Base-by-base conservation (phyloP, 2,888 invertebrate genomes). In the Carcina quercana region DNA sequence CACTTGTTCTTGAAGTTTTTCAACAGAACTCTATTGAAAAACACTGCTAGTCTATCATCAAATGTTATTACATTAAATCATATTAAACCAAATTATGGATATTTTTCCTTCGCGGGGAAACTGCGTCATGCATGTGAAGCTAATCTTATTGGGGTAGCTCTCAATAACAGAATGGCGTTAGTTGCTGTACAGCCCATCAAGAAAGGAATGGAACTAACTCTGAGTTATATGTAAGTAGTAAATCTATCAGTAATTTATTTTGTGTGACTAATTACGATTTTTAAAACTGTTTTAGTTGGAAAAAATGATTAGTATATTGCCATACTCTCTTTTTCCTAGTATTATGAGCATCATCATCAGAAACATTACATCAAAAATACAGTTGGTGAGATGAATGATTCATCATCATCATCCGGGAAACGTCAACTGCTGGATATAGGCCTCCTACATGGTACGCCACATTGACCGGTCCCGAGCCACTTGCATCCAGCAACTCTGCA, bases 161-260 rank as follows among this genome's bases (percentile, higher is more conserved):
- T 37, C n/a, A 34, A 31, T n/a, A 31, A 37, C 8, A 15, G 13
- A 12, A 13, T 37, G 10, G 37, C 26, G 1, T 11, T 37, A 13
- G 17, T 34, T 2, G 28, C 31, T 1, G 3, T 26, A 5, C 28
- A 25, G 5, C 37, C 34, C 2, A 37, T 37, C 10, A 29, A 31
- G 15, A 33, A 30, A 25, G 37, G 37, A 26, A 8, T 25, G 8
- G 37, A 37, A 14, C 17, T 37, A 4, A 37, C 25, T 3, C 20
- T 31, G 4, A 28, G 31, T 11, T 31, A 31, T 26, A 12, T 34
- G 37, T 37, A 31, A 37, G 37, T 28, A 25, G 11, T 12, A 10
- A 12, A 13, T n/a, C n/a, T n/a, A n/a, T n/a, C n/a, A n/a, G n/a
- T n/a, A n/a, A n/a, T n/a, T 19, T 19, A 6, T 5, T 20, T 13